Evolutionary conservation across 2,113 vertebrate genomes (phyloP).

Genomic region (Mustelus asterias): DNA sequence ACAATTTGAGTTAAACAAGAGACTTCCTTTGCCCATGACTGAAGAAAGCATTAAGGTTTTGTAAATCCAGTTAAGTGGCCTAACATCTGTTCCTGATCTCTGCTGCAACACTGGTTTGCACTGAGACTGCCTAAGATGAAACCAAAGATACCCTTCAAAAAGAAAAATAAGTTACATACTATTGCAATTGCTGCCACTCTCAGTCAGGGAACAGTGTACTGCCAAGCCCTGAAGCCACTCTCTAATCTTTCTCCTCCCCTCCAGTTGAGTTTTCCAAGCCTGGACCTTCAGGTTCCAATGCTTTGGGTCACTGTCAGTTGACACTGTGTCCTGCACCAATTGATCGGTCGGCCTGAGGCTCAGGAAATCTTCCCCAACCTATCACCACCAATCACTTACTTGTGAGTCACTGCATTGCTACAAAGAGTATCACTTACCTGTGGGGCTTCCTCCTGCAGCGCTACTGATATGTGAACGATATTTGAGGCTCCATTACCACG

Average conservation of each 20-base stretch:
- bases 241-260: not conserved
- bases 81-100: too few species aligned
- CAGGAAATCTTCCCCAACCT: too few species aligned
- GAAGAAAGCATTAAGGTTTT: not conserved
- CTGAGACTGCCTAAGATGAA: not conserved
- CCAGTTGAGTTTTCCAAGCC: not conserved
- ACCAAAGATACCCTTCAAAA: not conserved
- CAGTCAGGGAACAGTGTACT: not conserved
- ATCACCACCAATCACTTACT: not conserved
- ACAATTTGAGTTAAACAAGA: not conserved
- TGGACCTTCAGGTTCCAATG: not conserved
- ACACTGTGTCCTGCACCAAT: not conserved
- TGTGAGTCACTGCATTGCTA: not conserved
- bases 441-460: not conserved
- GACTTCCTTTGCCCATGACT: not conserved
- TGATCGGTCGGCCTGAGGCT: not conserved
- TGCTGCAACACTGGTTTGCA: not conserved
- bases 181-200: not conserved
- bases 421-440: not conserved
- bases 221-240: not conserved
- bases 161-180: not conserved
- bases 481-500: not conserved
- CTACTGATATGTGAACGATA: not conserved
- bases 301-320: not conserved
- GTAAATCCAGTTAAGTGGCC: not conserved